Evolutionary conservation across 2,113 vertebrate genomes (phyloP).

Genomic region (Toxotes jaculatrix): DNA sequence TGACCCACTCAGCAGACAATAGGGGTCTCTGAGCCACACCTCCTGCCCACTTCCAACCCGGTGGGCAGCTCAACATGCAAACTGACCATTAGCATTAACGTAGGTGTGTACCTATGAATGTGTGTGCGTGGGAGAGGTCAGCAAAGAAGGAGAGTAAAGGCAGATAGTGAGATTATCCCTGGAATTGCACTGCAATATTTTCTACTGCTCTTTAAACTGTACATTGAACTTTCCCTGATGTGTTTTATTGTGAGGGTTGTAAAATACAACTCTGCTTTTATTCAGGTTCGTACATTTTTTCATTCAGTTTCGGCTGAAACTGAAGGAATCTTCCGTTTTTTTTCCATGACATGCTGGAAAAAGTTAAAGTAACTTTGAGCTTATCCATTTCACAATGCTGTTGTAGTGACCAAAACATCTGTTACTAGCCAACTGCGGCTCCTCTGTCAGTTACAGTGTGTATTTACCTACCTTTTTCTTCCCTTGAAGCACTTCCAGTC

Average conservation of each 20-base stretch:
- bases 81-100: constrained; percentile 13
- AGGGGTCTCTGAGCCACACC: constrained; percentile 53
- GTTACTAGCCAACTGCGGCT: neutral
- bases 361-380: too few species aligned
- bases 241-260: neutral
- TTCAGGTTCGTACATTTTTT: neutral
- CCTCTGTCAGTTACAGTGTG: neutral
- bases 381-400: neutral
- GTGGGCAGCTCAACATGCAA: constrained; percentile 42
- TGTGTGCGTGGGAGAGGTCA: too few species aligned
- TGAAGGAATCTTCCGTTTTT: neutral
- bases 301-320: neutral
- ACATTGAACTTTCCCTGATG: neutral
- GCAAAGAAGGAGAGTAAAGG: too few species aligned
- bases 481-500: constrained; percentile 89
- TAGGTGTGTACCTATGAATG: neutral
- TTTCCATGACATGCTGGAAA: too few species aligned
- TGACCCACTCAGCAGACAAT: constrained; percentile 58
- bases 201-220: too few species aligned
- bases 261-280: neutral
- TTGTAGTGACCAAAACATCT: neutral
- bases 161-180: too few species aligned
- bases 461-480: constrained; percentile 91
- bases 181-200: too few species aligned
- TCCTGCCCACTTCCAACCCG: constrained; percentile 53